Evolutionary conservation across 2,888 invertebrate species (phyloP).

Genomic region (Tetragonisca angustula): DNA sequence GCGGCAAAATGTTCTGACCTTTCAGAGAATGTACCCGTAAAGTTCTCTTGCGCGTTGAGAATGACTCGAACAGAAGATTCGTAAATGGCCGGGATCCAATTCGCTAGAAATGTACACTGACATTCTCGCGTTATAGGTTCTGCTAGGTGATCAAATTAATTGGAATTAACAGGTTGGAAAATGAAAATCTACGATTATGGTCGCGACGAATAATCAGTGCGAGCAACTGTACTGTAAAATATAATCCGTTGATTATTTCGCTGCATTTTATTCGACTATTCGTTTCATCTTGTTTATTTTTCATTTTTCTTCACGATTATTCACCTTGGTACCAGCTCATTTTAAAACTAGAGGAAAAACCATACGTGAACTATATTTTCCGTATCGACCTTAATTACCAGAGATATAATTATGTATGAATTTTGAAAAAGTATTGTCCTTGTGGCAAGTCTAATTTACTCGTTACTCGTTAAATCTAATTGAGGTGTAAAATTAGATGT

Average conservation of each 20-base stretch:
- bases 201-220: neutral
- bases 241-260: too few species aligned
- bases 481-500: neutral
- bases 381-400: neutral
- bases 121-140: conserved; percentile 13
- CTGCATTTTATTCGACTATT: neutral
- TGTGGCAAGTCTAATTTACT: neutral
- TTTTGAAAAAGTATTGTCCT: neutral
- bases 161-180: conserved; percentile 21
- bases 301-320: neutral
- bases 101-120: neutral
- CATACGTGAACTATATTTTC: neutral
- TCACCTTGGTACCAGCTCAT: neutral
- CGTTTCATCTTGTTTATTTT: neutral
- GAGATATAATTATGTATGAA: neutral
- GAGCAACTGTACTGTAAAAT: too few species aligned
- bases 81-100: conserved; percentile 20
- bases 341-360: neutral
- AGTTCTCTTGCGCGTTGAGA: conserved; percentile 6
- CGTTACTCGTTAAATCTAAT: neutral
- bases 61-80: neutral
- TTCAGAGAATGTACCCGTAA: conserved; percentile 15
- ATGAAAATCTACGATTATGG: conserved; percentile 21
- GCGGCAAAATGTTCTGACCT: conserved; percentile 10
- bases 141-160: conserved; percentile 19